A percentile compares a stretch with the other conserved stretches of the same genome.
phyloP scores from a whole-genome alignment of 1,140 invertebrate species.

The Cotesia typhae region DNA sequence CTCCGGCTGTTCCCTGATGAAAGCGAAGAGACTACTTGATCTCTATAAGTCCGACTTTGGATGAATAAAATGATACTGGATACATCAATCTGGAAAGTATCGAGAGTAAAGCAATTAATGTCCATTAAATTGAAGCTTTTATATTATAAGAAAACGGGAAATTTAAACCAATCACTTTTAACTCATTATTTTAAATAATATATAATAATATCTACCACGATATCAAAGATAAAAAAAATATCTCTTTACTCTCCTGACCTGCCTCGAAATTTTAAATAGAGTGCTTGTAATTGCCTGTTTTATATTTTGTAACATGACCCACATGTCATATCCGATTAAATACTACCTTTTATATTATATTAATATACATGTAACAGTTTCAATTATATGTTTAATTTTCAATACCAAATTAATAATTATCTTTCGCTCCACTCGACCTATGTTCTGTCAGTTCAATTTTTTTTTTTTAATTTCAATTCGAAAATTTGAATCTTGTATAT shows the following conservation, averaged over 20 bases:
- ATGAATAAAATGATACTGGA: conserved; percentile 52
- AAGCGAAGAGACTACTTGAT: conserved; percentile 53
- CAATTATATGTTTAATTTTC: too few species aligned
- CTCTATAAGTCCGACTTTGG: conserved; percentile 51
- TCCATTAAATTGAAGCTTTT: conserved; percentile 30
- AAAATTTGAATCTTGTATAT: too few species aligned
- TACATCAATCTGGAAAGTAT: conserved; percentile 62
- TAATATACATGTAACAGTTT: too few species aligned
- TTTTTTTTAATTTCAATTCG: too few species aligned
- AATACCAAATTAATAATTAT: too few species aligned
- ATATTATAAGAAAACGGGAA: conserved; percentile 27
- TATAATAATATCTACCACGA: not conserved
- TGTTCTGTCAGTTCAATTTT: too few species aligned
- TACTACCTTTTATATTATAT: too few species aligned
- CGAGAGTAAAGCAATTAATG: conserved; percentile 58
- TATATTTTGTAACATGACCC: too few species aligned
- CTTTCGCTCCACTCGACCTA: too few species aligned
- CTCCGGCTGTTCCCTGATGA: conserved; percentile 42
- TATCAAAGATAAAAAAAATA: too few species aligned
- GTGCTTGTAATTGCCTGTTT: not conserved
- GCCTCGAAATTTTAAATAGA: conserved; percentile 9
- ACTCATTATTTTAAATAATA: not conserved
- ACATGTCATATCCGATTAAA: too few species aligned
- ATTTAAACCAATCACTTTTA: conserved; percentile 9
- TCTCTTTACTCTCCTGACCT: not conserved